Conservation (phyloP, 2,113 vertebrate species). For the Neomonachus schauinslandi region DNA sequence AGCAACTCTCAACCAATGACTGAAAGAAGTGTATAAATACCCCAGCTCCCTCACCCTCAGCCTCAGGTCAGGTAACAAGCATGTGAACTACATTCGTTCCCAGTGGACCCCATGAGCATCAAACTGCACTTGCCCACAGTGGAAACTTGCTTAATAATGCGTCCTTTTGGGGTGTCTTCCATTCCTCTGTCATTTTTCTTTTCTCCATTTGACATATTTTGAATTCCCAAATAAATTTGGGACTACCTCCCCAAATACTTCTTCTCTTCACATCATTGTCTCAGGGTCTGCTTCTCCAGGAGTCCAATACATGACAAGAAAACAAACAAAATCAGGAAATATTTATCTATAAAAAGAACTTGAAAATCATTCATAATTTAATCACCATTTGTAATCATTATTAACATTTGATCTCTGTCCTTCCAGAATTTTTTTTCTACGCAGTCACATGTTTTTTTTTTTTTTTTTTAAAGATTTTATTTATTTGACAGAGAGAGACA, state of each 20-base stretch:
- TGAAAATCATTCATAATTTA: slow-evolving; percentile 8
- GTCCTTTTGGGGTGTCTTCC: neutral
- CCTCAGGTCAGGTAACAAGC: neutral
- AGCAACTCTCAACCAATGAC: neutral
- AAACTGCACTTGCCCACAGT: neutral
- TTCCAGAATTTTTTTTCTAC: neutral
- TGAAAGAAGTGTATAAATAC: neutral
- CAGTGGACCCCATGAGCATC: too few species aligned
- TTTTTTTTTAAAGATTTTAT: neutral
- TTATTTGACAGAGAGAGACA: too few species aligned
- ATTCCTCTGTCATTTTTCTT: neutral
- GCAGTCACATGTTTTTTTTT: neutral
- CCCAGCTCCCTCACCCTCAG: neutral
- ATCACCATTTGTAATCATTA: neutral
- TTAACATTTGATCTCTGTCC: neutral
- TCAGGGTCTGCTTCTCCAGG: neutral
- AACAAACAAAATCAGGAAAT: slow-evolving; percentile 9
- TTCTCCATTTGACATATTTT: neutral
- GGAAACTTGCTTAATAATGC: neutral
- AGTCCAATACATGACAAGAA: neutral
- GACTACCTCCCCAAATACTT: neutral
- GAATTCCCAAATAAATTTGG: neutral
- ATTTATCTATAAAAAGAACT: neutral
- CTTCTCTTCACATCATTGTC: neutral
- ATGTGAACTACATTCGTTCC: neutral